Conservation (phyloP, 2,797 vertebrate species). For the Betta splendens region DNA sequence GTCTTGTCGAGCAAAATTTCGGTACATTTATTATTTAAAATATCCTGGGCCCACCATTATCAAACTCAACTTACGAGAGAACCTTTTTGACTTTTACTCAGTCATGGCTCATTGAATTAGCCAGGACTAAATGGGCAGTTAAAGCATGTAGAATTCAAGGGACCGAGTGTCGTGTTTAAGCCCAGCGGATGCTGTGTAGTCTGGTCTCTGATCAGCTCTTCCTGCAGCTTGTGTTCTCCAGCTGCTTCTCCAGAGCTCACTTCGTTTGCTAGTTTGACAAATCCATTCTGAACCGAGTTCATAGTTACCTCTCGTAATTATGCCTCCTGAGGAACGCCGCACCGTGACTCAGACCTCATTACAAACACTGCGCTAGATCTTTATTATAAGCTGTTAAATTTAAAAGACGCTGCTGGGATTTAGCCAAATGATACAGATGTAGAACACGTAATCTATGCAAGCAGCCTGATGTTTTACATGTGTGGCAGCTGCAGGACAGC, state of each 20-base stretch:
- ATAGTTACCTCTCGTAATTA: background rate
- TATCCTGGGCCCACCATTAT: slow-evolving; percentile 69
- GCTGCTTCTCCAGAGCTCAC: slow-evolving; percentile 6
- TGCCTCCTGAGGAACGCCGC: background rate
- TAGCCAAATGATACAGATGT: slow-evolving; percentile 6
- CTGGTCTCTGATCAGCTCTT: slow-evolving; percentile 27
- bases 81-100: slow-evolving; percentile 69
- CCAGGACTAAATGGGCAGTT: slow-evolving; percentile 57
- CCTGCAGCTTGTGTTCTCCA: slow-evolving; percentile 7
- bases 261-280: slow-evolving; percentile 10
- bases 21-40: slow-evolving; percentile 83
- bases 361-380: background rate
- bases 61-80: slow-evolving; percentile 60
- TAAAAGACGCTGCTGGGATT: background rate
- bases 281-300: slow-evolving; percentile 9
- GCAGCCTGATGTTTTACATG: slow-evolving; percentile 34
- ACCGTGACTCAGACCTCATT: slow-evolving; percentile 4
- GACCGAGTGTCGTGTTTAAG: slow-evolving; percentile 19
- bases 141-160: slow-evolving; percentile 47
- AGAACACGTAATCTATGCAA: slow-evolving; percentile 14
- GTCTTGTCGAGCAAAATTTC: slow-evolving; percentile 78
- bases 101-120: slow-evolving; percentile 68
- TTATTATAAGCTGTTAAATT: slow-evolving; percentile 2
- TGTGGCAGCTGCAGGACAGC: slow-evolving; percentile 36
- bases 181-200: slow-evolving; percentile 13